Evolutionary conservation across 2,797 vertebrate species (phyloP).

Genomic region (Phalanger gymnotis): DNA sequence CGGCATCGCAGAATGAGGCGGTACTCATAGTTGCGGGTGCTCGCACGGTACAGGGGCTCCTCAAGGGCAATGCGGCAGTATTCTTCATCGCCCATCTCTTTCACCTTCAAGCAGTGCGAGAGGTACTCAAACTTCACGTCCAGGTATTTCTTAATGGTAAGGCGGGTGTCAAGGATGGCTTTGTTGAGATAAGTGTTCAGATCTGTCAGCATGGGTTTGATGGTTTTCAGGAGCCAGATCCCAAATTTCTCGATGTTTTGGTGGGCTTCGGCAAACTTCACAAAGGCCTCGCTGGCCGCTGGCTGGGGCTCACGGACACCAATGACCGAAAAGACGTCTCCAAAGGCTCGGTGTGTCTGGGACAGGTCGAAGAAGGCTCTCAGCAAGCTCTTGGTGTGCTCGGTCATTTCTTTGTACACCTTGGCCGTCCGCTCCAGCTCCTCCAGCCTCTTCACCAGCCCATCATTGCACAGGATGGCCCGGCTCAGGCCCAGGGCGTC

Average conservation of each 20-base stretch:
- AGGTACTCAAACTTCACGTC: conserved; percentile 99
- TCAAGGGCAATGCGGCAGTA: conserved; percentile 97
- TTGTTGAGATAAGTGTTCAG: conserved; percentile 98
- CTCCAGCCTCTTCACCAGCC: conserved; percentile 96
- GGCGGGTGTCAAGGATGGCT: conserved; percentile 98
- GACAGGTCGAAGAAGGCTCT: conserved; percentile 98
- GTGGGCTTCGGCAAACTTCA: conserved; percentile 98
- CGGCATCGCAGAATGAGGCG: conserved; percentile 96
- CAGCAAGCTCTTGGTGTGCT: conserved; percentile 96
- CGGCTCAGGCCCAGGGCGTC: too few species aligned
- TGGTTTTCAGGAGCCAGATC: conserved; percentile 96
- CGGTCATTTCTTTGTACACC: conserved; percentile 99
- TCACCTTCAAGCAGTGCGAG: conserved; percentile 99
- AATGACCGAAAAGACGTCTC: conserved; percentile 98
- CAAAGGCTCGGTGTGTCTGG: conserved; percentile 98
- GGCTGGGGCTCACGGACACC: conserved; percentile 97
- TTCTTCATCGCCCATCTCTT: conserved; percentile 99
- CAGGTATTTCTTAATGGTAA: conserved; percentile 99
- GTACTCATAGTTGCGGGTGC: conserved; percentile 98
- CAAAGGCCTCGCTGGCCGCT: conserved; percentile 96
- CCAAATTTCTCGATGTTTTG: conserved; percentile 98
- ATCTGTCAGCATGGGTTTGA: conserved; percentile 99
- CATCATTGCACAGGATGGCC: too few species aligned
- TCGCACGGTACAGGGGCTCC: conserved; percentile 95
- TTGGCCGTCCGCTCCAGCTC: conserved; percentile 97